phyloP scores from a whole-genome alignment of 2,113 vertebrate species.

The Gobio gobio region DNA sequence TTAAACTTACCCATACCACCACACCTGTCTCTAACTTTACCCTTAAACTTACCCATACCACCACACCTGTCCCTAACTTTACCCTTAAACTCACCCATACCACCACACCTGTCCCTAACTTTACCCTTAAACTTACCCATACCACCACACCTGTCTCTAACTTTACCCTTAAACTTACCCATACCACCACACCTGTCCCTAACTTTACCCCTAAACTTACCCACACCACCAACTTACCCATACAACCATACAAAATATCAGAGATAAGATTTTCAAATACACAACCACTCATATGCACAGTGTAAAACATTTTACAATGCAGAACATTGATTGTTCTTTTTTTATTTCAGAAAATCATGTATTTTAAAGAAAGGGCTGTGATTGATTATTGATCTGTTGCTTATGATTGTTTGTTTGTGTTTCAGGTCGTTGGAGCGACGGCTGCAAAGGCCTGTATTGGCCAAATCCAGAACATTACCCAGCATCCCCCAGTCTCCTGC shows the following conservation, averaged over 20 bases:
- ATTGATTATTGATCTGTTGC: slow-evolving; percentile 49
- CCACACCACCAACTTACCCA: no score
- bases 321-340: background rate
- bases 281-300: background rate
- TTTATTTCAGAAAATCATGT: background rate
- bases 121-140: no score
- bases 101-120: no score
- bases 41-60: no score
- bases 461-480: slow-evolving; percentile 86
- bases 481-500: slow-evolving; percentile 91
- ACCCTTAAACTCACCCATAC: no score
- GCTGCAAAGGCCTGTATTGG: slow-evolving; percentile 83
- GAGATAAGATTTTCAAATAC: background rate
- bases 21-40: no score
- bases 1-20: no score
- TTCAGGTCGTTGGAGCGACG: slow-evolving; percentile 87
- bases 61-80: no score
- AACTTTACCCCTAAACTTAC: no score
- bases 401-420: slow-evolving; percentile 43
- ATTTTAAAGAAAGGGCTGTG: background rate
- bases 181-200: no score
- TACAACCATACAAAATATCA: background rate
- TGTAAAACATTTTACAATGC: background rate
- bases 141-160: no score
- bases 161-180: no score